Conservation (phyloP, 2,113 vertebrate genomes). For the Anolis sagrei region DNA sequence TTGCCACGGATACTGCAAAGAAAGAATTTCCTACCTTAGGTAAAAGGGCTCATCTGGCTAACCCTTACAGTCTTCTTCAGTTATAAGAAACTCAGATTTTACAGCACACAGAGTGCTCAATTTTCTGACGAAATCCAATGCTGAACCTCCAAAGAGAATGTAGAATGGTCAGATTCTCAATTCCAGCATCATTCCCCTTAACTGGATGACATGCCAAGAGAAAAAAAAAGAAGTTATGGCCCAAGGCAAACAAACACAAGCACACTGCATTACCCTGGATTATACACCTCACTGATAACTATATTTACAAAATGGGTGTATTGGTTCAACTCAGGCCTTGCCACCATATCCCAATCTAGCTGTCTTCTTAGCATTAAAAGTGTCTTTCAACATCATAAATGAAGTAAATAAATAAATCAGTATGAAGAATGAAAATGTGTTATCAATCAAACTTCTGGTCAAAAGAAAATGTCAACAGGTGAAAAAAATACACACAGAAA, state of each 20-base stretch:
- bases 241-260: background rate
- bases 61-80: background rate
- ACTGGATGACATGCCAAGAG: background rate
- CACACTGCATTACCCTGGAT: background rate
- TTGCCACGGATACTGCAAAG: background rate
- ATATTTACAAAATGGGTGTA: background rate
- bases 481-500: background rate
- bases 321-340: background rate
- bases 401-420: no score
- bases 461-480: background rate
- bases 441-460: background rate
- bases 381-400: background rate
- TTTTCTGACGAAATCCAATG: slow-evolving; percentile 8
- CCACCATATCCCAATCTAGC: background rate
- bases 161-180: background rate
- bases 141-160: background rate
- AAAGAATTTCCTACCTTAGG: background rate
- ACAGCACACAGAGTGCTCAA: background rate
- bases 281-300: background rate
- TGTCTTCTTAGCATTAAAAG: background rate
- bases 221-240: background rate
- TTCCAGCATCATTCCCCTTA: background rate
- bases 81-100: background rate
- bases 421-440: background rate
- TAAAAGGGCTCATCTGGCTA: slow-evolving; percentile 1